phyloP scores from a whole-genome alignment of 2,888 invertebrate species.

The Incurvaria masculella region DNA sequence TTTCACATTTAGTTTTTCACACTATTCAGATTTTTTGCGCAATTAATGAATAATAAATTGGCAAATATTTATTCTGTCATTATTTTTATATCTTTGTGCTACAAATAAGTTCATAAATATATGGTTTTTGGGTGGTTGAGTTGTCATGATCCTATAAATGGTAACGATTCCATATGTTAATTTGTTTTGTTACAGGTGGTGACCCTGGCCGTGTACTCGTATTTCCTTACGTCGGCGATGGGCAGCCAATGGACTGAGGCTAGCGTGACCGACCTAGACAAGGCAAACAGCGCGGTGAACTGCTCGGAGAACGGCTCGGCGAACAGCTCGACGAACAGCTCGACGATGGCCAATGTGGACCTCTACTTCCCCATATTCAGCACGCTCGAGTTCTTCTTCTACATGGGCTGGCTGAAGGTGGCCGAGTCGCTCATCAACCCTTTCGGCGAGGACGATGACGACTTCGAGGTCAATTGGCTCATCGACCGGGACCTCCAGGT shows the following conservation, averaged over 20 bases:
- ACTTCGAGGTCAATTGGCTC: slow-evolving; percentile 92
- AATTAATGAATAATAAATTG: no score
- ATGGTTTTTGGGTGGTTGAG: no score
- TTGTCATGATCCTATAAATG: no score
- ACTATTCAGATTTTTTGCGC: no score
- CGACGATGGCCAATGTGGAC: slow-evolving; percentile 65
- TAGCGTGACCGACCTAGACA: slow-evolving; percentile 30
- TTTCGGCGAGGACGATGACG: slow-evolving; percentile 89
- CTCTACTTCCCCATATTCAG: slow-evolving; percentile 89
- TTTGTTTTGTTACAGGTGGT: slow-evolving; percentile 71
- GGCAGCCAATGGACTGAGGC: slow-evolving; percentile 84
- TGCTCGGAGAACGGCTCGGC: no score
- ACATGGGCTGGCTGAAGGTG: slow-evolving; percentile 90
- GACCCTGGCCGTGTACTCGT: slow-evolving; percentile 89
- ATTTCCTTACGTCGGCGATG: slow-evolving; percentile 84
- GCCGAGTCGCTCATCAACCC: slow-evolving; percentile 90
- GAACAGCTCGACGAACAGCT: slow-evolving; percentile 22
- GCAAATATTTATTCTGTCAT: no score
- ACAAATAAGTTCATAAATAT: no score
- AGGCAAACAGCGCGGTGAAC: slow-evolving; percentile 24
- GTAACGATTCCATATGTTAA: no score
- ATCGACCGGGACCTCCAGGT: slow-evolving; percentile 87
- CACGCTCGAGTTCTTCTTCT: slow-evolving; percentile 83
- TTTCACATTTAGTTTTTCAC: no score
- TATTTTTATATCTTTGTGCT: no score